phyloP scores from a whole-genome alignment of 2,797 vertebrate species.

The Cirrhinus mrigala region DNA sequence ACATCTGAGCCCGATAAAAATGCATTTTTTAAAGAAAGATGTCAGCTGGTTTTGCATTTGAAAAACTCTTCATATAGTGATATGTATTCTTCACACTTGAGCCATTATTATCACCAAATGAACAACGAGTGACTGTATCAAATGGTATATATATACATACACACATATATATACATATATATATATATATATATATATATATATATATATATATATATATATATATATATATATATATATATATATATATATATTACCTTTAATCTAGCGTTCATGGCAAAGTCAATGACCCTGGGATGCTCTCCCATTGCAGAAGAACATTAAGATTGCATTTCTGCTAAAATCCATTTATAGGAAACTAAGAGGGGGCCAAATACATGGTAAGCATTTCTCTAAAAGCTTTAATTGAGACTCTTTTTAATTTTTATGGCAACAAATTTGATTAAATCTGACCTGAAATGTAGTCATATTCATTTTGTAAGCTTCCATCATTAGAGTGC shows the following conservation, averaged over 20 bases:
- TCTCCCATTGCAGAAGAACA: conserved; percentile 64
- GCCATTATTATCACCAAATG: conserved; percentile 2
- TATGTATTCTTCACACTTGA: background rate
- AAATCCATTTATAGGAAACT: conserved; percentile 75
- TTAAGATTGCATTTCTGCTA: conserved; percentile 71
- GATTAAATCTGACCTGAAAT: conserved; percentile 78
- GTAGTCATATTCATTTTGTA: conserved; percentile 65
- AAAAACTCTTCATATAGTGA: too few species aligned
- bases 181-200: too few species aligned
- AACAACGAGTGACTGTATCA: conserved; percentile 26
- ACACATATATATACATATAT: too few species aligned
- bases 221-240: too few species aligned
- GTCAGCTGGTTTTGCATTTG: too few species aligned
- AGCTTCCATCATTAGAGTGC: conserved; percentile 67
- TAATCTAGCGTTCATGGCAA: conserved; percentile 61
- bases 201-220: too few species aligned
- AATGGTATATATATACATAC: conserved; percentile 58
- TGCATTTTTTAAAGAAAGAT: too few species aligned
- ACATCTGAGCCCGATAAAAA: too few species aligned
- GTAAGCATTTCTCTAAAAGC: conserved; percentile 70
- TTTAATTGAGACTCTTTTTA: conserved; percentile 72
- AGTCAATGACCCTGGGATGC: conserved; percentile 62
- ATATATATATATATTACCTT: too few species aligned
- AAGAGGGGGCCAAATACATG: conserved; percentile 66
- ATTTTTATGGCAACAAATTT: conserved; percentile 75